phyloP scores from a whole-genome alignment of 35 echinoderm and acorn worm species.

The Strongylocentrotus purpuratus region DNA sequence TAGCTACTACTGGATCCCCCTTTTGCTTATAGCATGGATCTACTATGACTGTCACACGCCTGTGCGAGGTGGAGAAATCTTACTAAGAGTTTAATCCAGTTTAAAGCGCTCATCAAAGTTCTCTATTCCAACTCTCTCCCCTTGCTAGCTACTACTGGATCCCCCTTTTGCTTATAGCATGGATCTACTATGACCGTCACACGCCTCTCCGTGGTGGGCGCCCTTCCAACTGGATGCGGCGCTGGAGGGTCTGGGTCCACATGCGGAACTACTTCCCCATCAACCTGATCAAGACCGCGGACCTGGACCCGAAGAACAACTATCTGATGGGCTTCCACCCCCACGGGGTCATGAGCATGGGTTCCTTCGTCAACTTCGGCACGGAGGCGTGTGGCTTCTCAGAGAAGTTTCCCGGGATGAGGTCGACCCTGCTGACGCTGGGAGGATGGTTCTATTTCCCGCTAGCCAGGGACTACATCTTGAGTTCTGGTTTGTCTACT shows the following conservation, averaged over 20 bases:
- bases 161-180: conserved; percentile 48
- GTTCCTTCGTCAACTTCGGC: conserved; percentile 69
- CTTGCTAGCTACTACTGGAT: conserved; percentile 69
- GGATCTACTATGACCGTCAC: conserved; percentile 65
- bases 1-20: conserved; percentile 68
- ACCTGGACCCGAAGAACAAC: conserved; percentile 70
- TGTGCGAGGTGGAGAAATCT: conserved; percentile 53
- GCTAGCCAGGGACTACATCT: conserved; percentile 72
- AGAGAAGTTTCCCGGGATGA: conserved; percentile 74
- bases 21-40: conserved; percentile 61
- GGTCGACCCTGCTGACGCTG: conserved; percentile 64
- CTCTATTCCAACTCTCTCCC: background rate
- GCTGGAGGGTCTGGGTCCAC: conserved; percentile 55
- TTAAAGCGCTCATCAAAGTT: background rate
- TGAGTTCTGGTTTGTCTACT: conserved; percentile 59
- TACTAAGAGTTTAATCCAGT: background rate
- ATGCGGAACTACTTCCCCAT: conserved; percentile 76
- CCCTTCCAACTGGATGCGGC: conserved; percentile 53
- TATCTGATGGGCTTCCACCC: conserved; percentile 87
- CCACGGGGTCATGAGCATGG: conserved; percentile 83
- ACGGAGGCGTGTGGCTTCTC: conserved; percentile 79
- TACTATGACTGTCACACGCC: conserved; percentile 74
- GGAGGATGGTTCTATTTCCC: conserved; percentile 85
- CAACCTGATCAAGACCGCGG: conserved; percentile 62
- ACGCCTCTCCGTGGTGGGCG: conserved; percentile 75